phyloP scores from a whole-genome alignment of 2,113 vertebrate genomes.

The Chloebia gouldiae region DNA sequence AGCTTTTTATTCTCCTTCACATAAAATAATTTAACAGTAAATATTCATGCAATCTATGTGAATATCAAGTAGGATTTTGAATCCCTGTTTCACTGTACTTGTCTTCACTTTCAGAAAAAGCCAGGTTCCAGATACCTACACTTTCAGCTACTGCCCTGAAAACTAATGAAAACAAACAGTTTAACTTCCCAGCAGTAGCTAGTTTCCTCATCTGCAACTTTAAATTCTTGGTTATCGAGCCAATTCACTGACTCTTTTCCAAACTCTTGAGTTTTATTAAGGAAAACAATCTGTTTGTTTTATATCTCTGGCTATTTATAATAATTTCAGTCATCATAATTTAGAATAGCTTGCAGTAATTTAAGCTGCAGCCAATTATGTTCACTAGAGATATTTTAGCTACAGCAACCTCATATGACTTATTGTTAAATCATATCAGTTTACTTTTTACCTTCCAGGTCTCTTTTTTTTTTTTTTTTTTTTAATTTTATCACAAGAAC shows the following conservation, averaged over 20 bases:
- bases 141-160: background rate
- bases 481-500: background rate
- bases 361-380: background rate
- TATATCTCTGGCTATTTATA: slow-evolving; percentile 3
- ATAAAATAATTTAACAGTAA: background rate
- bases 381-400: background rate
- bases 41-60: background rate
- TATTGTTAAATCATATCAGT: background rate
- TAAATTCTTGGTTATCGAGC: background rate
- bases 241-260: background rate
- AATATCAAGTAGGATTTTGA: background rate
- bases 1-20: background rate
- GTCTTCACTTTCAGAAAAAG: background rate
- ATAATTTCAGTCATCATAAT: background rate
- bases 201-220: background rate
- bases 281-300: background rate
- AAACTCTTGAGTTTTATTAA: background rate
- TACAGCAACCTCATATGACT: background rate
- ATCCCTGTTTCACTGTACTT: background rate
- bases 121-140: background rate
- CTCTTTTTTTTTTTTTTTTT: background rate
- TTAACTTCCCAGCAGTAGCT: background rate
- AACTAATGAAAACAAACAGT: background rate
- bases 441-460: background rate
- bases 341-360: slow-evolving; percentile 4